Conservation (phyloP, 2,888 invertebrate genomes). For the Idaea biselata region DNA sequence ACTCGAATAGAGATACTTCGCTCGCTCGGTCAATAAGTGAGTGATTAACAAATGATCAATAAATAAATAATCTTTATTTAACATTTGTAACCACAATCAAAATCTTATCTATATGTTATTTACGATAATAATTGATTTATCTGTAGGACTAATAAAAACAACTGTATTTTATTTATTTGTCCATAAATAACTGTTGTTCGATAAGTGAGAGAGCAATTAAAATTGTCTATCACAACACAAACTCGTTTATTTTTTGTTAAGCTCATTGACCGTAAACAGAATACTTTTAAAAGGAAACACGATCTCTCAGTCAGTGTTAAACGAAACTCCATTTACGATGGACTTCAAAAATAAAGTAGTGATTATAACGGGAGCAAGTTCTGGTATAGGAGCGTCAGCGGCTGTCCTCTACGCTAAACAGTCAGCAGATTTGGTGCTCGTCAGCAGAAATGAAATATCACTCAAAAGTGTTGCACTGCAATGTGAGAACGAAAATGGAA, state of each 20-base stretch:
- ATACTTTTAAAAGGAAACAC: neutral
- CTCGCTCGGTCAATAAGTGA: too few relatives aligned
- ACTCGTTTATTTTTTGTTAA: neutral
- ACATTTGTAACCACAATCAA: too few relatives aligned
- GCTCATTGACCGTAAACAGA: neutral
- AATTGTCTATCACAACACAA: neutral
- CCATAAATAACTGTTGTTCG: neutral
- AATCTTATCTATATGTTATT: too few relatives aligned
- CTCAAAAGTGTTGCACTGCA: conserved; percentile 82
- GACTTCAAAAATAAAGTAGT: conserved; percentile 82
- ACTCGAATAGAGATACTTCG: too few relatives aligned
- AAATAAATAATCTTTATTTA: too few relatives aligned
- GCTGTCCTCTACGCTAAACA: conserved; percentile 84
- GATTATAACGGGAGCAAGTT: conserved; percentile 85
- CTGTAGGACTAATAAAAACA: too few relatives aligned
- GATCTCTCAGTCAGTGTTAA: conserved; percentile 26
- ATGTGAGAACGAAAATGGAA: conserved; percentile 68
- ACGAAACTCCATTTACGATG: conserved; percentile 53
- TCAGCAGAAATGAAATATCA: conserved; percentile 85
- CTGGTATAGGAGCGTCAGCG: conserved; percentile 86
- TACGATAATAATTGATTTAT: too few relatives aligned
- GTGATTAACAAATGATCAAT: too few relatives aligned
- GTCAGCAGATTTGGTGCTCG: conserved; percentile 83
- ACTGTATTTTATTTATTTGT: neutral
- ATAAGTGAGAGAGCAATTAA: neutral